Evolutionary conservation across 1,140 invertebrate genomes (phyloP), one percentile per base, ranked within the genome.

Genomic region (Uloborus diversus): DNA sequence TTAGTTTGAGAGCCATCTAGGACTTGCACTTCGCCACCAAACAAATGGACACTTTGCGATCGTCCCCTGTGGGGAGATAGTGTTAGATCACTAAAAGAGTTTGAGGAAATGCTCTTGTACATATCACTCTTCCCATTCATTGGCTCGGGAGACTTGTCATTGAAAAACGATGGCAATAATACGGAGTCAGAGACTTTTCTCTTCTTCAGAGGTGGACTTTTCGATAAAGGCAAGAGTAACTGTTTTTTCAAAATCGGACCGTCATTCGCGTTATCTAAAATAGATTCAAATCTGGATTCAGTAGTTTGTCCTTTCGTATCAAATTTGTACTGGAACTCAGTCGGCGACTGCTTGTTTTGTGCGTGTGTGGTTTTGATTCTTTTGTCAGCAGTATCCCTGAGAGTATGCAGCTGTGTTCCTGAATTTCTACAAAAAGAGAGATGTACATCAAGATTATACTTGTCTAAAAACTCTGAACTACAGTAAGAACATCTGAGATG

Each of bases 121-220:
- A 42, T 42, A 33, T 51, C 28, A 14, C 51, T 75, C 27, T 25
- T 42, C 17, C 59, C 23, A 47, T 27, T 14, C n/a, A n/a, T 7
- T 20, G 20, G n/a, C 37, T 64, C 20, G 14, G 23, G n/a, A 25
- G 37, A 64, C 17, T 47, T n/a, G 5, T 64, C 37, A 20, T 32
- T 25, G 17, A 49, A 51, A 68, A 23, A 75, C 76, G 75, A 28
- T 37, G 61, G 33, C n/a, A 25, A 30, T 23, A 79, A 35, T 28
- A 79, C 61, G 14, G 82, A 82, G 23, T 85, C 84, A 0, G 85
- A 85, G 17, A 84, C 79, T 80, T 85, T 86, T 51, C 85, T 75
- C 51, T 83, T 85, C 47, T 85, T 85, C 5, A 82, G 73, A 25
- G 83, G 83, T 5, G 64, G 37, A 32, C 76, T 69, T n/a, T 59